phyloP scores from a whole-genome alignment of 2,113 vertebrate species.

The Cervus canadensis region DNA sequence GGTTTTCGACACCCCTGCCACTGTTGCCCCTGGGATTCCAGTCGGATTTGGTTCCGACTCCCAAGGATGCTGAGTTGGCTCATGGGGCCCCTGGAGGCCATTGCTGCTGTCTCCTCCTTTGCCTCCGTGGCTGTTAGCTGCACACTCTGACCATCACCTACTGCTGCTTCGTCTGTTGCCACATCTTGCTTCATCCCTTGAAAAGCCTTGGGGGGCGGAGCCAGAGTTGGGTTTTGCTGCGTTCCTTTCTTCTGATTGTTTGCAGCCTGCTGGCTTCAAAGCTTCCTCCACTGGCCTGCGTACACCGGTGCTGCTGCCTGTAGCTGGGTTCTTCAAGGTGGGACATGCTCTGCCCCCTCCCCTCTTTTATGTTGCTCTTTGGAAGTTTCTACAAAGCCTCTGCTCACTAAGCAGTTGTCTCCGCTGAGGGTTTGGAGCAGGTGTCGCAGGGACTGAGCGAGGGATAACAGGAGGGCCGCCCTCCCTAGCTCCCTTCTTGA shows the following conservation, averaged over 20 bases:
- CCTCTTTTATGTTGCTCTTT: neutral
- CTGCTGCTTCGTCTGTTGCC: neutral
- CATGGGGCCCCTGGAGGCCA: neutral
- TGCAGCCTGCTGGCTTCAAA: neutral
- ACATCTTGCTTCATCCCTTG: neutral
- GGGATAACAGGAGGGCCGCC: neutral
- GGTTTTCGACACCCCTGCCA: neutral
- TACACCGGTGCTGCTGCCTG: neutral
- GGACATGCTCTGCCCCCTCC: neutral
- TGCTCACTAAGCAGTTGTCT: neutral
- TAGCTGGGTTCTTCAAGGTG: neutral
- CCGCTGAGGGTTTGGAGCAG: neutral
- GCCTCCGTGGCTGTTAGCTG: fast-evolving
- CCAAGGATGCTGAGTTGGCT: neutral
- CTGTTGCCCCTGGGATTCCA: neutral
- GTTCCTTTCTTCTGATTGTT: neutral
- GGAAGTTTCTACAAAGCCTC: neutral
- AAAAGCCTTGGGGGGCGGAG: neutral
- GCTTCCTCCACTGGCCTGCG: neutral
- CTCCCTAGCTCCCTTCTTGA: neutral
- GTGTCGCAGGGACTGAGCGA: neutral
- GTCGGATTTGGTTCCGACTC: neutral
- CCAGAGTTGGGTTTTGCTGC: neutral
- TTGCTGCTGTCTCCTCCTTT: neutral
- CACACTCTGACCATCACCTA: neutral